These are phyloP conservation scores for Battus philenor DNA, from an alignment of 1,140 invertebrate genomes.

Conservation along the genomic window DNA sequence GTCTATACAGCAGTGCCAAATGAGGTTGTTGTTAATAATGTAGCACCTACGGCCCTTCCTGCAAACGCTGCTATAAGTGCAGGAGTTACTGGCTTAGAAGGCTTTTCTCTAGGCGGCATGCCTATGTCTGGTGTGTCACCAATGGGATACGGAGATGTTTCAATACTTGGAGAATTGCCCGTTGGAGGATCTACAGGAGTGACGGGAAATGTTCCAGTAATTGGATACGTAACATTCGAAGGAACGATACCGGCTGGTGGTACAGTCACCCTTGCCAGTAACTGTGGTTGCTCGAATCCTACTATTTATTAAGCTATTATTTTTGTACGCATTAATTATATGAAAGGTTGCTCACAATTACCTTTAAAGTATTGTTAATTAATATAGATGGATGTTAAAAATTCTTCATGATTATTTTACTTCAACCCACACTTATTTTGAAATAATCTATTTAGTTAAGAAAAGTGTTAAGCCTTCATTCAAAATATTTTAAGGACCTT, in stretches of 20 bases:
- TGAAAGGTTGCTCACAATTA: background rate
- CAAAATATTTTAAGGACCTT: too few species aligned
- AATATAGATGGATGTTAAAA: background rate
- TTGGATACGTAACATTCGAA: conserved; percentile 58
- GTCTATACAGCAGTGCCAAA: conserved; percentile 12
- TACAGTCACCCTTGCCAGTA: conserved; percentile 43
- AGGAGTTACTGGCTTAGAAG: conserved; percentile 8
- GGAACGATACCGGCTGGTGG: conserved; percentile 51
- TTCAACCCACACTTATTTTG: background rate
- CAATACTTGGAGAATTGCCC: conserved; percentile 40
- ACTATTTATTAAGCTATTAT: conserved; percentile 19
- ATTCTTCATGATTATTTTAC: background rate
- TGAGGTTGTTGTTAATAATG: conserved; percentile 16
- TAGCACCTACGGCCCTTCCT: conserved; percentile 18
- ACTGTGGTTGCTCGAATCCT: conserved; percentile 33
- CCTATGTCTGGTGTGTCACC: conserved; percentile 31
- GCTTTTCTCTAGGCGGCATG: conserved; percentile 25
- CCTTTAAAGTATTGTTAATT: too few species aligned
- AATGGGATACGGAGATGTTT: conserved; percentile 37
- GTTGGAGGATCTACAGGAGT: conserved; percentile 45
- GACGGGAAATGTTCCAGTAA: conserved; percentile 50
- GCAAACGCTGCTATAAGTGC: conserved; percentile 13
- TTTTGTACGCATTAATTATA: conserved; percentile 9
- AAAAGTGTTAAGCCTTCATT: too few species aligned
- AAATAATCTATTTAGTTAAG: conserved; percentile 7